Conservation (phyloP, 1,140 invertebrate species). For the Rhagoletis pomonella region DNA sequence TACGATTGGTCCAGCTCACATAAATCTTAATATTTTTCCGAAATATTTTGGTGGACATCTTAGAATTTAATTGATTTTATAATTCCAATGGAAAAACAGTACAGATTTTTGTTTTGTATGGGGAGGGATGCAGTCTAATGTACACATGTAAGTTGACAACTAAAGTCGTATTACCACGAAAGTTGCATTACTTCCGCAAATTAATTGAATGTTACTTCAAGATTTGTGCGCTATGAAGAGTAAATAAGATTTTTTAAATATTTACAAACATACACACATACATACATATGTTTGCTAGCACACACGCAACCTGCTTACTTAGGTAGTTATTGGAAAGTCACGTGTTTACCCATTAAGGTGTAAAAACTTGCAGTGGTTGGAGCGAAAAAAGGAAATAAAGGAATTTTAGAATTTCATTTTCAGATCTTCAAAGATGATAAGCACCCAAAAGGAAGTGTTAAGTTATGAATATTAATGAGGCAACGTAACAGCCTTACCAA, state of each 20-base stretch:
- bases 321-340: background rate
- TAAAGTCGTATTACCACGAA: background rate
- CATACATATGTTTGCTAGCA: background rate
- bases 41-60: too few species aligned
- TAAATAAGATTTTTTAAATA: background rate
- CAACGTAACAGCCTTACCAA: background rate
- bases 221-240: background rate
- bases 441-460: background rate
- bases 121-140: too few species aligned
- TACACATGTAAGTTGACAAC: too few species aligned
- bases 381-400: background rate
- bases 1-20: too few species aligned
- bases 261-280: background rate
- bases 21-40: too few species aligned
- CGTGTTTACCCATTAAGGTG: background rate
- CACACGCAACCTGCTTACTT: background rate
- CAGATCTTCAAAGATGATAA: constrained; percentile 21
- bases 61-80: too few species aligned
- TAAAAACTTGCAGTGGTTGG: background rate
- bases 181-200: background rate
- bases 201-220: background rate
- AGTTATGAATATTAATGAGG: constrained; percentile 15
- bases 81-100: too few species aligned
- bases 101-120: too few species aligned
- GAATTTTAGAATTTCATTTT: background rate